Conservation (phyloP, 2,113 vertebrate genomes). For the Emydocephalus ijimae region DNA sequence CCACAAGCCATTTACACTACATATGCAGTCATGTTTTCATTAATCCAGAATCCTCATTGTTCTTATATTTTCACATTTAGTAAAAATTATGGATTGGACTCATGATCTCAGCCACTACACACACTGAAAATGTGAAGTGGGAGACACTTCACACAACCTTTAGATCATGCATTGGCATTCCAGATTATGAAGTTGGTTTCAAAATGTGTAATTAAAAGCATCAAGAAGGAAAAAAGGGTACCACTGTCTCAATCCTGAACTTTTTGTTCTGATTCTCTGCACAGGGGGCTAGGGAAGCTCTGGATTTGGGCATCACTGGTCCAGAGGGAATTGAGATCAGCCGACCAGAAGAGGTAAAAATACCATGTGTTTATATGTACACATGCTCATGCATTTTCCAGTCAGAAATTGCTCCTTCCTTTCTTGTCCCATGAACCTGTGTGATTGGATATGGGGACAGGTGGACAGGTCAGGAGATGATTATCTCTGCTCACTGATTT, state of each 20-base stretch:
- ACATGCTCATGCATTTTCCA: too few relatives aligned
- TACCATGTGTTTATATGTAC: too few relatives aligned
- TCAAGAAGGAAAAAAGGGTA: not conserved
- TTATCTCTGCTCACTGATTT: not conserved
- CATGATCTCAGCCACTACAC: not conserved
- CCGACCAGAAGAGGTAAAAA: constrained; percentile 88
- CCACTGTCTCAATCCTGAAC: not conserved
- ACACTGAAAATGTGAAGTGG: not conserved
- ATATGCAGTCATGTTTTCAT: not conserved
- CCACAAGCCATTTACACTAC: not conserved
- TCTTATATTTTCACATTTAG: not conserved
- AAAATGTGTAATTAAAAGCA: not conserved
- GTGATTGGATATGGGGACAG: not conserved
- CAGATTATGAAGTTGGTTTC: not conserved
- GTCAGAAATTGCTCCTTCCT: rapidly evolving
- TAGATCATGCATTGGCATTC: not conserved
- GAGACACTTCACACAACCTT: not conserved
- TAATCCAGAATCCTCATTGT: not conserved
- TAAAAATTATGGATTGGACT: not conserved
- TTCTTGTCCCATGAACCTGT: too few relatives aligned
- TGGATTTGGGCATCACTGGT: constrained; percentile 93
- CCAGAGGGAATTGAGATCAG: constrained; percentile 97
- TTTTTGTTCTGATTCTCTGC: not conserved
- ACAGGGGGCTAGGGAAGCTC: constrained; percentile 88
- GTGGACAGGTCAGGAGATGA: not conserved